Evolutionary conservation across 2,888 invertebrate species (phyloP), one percentile per base, ranked within the genome.

Genomic region (Anoplius nigerrimus): DNA sequence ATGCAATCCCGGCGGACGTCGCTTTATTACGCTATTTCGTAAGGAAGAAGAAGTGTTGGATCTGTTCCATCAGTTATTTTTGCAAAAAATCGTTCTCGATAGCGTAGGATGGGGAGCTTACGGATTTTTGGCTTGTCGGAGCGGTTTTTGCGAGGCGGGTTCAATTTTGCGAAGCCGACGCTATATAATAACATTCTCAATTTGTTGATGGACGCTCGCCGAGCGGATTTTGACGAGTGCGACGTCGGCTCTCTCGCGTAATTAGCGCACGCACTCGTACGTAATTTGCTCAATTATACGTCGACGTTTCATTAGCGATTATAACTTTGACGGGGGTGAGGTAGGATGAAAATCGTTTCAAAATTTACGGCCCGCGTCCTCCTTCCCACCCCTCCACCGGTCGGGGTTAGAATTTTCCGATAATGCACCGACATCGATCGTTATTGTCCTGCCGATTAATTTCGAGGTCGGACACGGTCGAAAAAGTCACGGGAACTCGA

Each of bases 291-390:
- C 60, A 59, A 64, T 60, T 67, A 63, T 57, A 62, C 48, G 24
- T 58, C 55, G 55, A 69, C 62, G 61, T 66, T 71, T 71, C 56
- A 71, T 75, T 60, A 65, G 62, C 21, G 63, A 51, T 65, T 48
- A 74, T 62, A 62, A 51, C 51, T 42, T 53, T 24, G 61, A 43
- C n/a, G 20, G 24, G 20, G 16, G n/a, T n/a, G n/a, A n/a, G n/a
- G n/a, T n/a, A n/a, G n/a, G 46, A 48, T 43, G 42, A 42, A 3
- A 43, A 22, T 13, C 16, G 18, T 34, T 34, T 34, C 27, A 46
- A n/a, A 55, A 45, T 52, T 56, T 58, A 62, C 43, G 64, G 42
- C 55, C 48, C 52, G 56, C n/a, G n/a, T n/a, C n/a, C n/a, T n/a
- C n/a, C n/a, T n/a, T n/a, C n/a, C n/a, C n/a, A n/a, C n/a, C n/a